A percentile compares a stretch with the other conserved stretches of the same genome.
Evolutionary conservation across 2,113 vertebrate genomes (phyloP).

Genomic region (Hystrix cristata): DNA sequence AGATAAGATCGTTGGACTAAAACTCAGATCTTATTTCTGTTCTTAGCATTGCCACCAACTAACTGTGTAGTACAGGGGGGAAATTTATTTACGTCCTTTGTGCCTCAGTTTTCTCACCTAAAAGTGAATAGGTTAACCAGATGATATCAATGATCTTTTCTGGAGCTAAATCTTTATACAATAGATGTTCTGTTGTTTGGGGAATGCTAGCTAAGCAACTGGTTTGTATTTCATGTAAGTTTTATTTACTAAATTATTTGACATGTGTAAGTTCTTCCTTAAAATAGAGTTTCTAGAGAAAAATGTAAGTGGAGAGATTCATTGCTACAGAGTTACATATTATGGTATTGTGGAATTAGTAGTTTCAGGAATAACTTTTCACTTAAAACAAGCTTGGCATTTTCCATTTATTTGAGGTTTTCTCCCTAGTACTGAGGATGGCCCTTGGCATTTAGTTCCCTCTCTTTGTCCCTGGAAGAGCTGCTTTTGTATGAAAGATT

Average conservation of each 20-base stretch:
- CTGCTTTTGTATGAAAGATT: slow-evolving; percentile 36
- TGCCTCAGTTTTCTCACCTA: slow-evolving; percentile 18
- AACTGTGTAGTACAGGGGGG: background rate
- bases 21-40: slow-evolving; percentile 22
- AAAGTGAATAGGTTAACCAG: background rate
- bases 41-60: background rate
- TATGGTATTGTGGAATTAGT: slow-evolving; percentile 15
- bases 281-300: slow-evolving; percentile 54
- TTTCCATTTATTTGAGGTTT: slow-evolving; percentile 64
- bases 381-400: slow-evolving; percentile 55
- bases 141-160: background rate
- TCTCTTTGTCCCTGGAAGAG: slow-evolving; percentile 15
- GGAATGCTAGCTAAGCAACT: background rate
- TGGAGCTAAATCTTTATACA: background rate
- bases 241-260: slow-evolving; percentile 57
- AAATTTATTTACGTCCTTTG: background rate
- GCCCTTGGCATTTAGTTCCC: slow-evolving; percentile 44
- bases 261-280: slow-evolving; percentile 34
- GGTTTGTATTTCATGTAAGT: background rate
- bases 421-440: background rate
- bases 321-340: background rate
- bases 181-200: background rate
- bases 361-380: slow-evolving; percentile 51
- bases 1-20: slow-evolving; percentile 26
- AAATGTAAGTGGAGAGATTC: slow-evolving; percentile 25